These are phyloP conservation scores for Scaptomyza cyrtandrae DNA, from an alignment of 2,888 invertebrate species.

Conservation along the genomic window DNA sequence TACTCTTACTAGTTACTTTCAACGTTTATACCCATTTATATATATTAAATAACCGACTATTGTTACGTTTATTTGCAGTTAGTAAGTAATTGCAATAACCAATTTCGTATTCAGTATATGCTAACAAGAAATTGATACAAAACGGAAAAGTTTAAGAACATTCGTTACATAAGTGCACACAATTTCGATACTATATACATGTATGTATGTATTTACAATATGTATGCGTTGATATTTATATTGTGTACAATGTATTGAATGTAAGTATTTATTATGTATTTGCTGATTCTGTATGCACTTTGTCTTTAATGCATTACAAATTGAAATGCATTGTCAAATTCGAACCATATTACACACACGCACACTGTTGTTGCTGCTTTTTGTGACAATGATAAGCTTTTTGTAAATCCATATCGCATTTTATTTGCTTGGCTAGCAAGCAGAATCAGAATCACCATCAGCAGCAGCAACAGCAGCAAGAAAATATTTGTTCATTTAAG, in stretches of 20 bases:
- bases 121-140: constrained; percentile 5
- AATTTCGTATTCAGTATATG: background rate
- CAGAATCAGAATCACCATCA: constrained; percentile 14
- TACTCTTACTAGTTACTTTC: background rate
- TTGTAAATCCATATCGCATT: constrained; percentile 60
- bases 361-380: constrained; percentile 45
- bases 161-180: background rate
- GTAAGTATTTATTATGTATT: constrained; percentile 51
- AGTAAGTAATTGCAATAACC: background rate
- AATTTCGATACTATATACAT: constrained; percentile 18
- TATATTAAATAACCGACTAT: background rate
- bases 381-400: constrained; percentile 74
- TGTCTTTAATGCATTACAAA: constrained; percentile 67
- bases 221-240: background rate
- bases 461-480: constrained; percentile 35
- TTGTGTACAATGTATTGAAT: constrained; percentile 6
- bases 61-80: background rate
- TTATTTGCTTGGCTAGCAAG: constrained; percentile 66
- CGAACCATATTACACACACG: constrained; percentile 19
- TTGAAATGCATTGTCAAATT: constrained; percentile 71
- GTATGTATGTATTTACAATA: background rate
- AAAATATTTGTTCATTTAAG: constrained; percentile 79
- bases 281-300: constrained; percentile 51
- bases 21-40: background rate
- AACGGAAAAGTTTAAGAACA: background rate